These are phyloP conservation scores for Aproaerema taeniolella DNA, from an alignment of 2,888 invertebrate genomes.

Conservation along the genomic window DNA sequence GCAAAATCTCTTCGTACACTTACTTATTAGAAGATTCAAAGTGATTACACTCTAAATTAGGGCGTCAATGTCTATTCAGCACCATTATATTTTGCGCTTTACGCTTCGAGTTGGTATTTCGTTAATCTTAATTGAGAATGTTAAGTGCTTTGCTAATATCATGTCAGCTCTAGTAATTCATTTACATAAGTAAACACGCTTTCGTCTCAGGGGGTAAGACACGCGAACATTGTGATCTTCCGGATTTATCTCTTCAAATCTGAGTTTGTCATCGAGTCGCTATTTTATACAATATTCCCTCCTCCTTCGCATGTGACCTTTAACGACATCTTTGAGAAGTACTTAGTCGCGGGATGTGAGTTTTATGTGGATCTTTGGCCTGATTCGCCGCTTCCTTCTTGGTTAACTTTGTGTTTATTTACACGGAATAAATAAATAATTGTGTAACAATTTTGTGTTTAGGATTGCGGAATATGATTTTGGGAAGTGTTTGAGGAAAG, in stretches of 20 bases:
- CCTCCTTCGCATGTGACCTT: no score
- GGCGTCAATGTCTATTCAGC: no score
- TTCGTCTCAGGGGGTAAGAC: background rate
- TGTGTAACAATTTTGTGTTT: no score
- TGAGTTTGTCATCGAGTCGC: no score
- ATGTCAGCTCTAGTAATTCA: background rate
- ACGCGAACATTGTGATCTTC: background rate
- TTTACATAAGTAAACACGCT: background rate
- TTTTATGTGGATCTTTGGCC: background rate
- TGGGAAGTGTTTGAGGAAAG: no score
- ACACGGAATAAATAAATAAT: no score
- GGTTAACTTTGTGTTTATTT: background rate
- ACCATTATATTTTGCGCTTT: background rate
- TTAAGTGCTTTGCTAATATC: background rate
- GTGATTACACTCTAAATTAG: no score
- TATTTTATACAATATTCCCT: no score
- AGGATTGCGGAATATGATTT: background rate
- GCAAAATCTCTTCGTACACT: background rate
- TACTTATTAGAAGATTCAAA: no score
- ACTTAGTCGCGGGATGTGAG: background rate
- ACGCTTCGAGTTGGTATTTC: background rate
- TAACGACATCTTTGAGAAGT: background rate
- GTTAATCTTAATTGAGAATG: conserved; percentile 1
- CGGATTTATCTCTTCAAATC: no score
- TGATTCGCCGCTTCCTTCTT: background rate